Evolutionary conservation across 2,113 vertebrate species (phyloP).

Genomic region (Probosciger aterrimus): DNA sequence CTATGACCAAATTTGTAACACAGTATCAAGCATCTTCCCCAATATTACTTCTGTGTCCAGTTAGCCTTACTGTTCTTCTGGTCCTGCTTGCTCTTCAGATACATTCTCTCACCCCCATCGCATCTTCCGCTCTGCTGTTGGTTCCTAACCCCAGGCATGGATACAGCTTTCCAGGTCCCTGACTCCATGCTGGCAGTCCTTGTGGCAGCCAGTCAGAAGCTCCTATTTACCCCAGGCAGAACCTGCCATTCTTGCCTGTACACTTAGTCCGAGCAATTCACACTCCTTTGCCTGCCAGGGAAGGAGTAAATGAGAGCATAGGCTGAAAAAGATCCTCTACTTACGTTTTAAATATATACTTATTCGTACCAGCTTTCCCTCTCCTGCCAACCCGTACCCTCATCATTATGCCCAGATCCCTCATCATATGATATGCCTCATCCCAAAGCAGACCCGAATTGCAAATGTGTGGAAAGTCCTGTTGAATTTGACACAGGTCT

Average conservation of each 20-base stretch:
- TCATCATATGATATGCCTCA: background rate
- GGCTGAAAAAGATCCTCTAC: background rate
- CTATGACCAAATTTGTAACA: background rate
- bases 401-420: background rate
- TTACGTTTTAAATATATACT: background rate
- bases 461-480: background rate
- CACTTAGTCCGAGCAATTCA: background rate
- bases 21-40: background rate
- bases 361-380: background rate
- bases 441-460: background rate
- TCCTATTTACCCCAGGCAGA: background rate
- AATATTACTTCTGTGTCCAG: background rate
- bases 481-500: background rate
- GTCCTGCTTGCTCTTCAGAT: background rate
- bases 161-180: background rate
- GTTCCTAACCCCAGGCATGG: background rate
- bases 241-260: background rate
- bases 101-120: background rate
- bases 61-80: background rate
- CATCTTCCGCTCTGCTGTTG: fast-evolving
- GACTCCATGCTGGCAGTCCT: background rate
- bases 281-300: background rate
- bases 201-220: background rate
- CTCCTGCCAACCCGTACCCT: background rate
- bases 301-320: background rate